Conservation (phyloP, 1,140 invertebrate genomes). For the Penaeus vannamei region DNA sequence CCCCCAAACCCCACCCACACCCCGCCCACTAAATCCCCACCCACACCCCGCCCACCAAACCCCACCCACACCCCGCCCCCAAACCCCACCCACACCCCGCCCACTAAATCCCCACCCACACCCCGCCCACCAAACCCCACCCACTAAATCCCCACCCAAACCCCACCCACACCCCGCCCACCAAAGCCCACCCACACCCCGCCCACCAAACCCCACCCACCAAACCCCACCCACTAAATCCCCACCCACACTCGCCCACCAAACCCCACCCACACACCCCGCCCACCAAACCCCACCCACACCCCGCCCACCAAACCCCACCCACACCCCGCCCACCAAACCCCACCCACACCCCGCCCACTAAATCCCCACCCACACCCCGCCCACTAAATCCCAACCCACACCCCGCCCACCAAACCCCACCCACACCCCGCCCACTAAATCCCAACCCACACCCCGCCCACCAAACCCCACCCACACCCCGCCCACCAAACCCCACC, state of each 20-base stretch:
- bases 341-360: constrained; percentile 6
- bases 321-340: not conserved
- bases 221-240: not conserved
- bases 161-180: not conserved
- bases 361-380: not conserved
- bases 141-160: not conserved
- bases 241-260: not conserved
- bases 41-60: not conserved
- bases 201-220: not conserved
- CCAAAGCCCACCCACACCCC: not conserved
- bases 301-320: not conserved
- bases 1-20: not conserved
- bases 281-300: not conserved
- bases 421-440: not conserved
- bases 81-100: not conserved
- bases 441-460: not conserved
- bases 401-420: not conserved
- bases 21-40: not conserved
- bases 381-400: not conserved
- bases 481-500: not conserved
- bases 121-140: not conserved
- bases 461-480: not conserved
- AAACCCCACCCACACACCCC: not conserved
- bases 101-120: not conserved
- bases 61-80: not conserved